Evolutionary conservation across 2,113 vertebrate genomes (phyloP), one percentile per base, ranked within the genome.

Genomic region (Spilogale gracilis): DNA sequence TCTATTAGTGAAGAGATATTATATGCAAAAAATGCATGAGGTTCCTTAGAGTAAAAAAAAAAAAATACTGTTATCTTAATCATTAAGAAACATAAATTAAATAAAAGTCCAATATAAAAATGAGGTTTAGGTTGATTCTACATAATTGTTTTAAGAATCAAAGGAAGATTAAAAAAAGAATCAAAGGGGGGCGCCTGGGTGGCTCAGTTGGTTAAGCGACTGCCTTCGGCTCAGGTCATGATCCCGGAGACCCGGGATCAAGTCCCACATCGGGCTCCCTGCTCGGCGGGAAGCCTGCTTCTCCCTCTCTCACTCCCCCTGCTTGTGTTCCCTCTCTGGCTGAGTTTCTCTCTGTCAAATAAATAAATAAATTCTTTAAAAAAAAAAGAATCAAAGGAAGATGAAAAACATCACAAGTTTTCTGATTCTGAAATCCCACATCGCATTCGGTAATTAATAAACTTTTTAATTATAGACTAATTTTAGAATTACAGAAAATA

Each of bases 401-500:
- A 81, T 83, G 45, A 25, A 91, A 63, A 60, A 71, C 23, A 78
- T 73, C 50, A 13, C 3, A 88, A 54, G 50, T 2, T 80, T 16
- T 45, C 50, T 63, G 38, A 69, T 67, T 84, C 54, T 89, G 60
- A 30, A 16, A 69, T 30, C 20, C 18, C 74, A 87, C 30, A 58
- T 38, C 50, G 48, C 5, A 54, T 12, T 91, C 6, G 50, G 20
- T 78, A 88, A 92, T 38, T n/a, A 89, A 71, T 16, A 81, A 61
- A 23, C 10, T 45, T 88, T 45, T 82, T 14, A 30, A 48, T 48
- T 96, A n/a, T 73, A 54, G 9, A 69, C 65, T 52, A 76, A 88
- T 48, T 95, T 84, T 78, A 83, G 23, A 83, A 48, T 89, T 45
- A 89, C 11, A 83, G 69, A 89, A 73, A 95, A 25, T 79, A 79